These are phyloP conservation scores for Dynastes maya DNA, from an alignment of 2,888 invertebrate genomes.

Conservation along the genomic window DNA sequence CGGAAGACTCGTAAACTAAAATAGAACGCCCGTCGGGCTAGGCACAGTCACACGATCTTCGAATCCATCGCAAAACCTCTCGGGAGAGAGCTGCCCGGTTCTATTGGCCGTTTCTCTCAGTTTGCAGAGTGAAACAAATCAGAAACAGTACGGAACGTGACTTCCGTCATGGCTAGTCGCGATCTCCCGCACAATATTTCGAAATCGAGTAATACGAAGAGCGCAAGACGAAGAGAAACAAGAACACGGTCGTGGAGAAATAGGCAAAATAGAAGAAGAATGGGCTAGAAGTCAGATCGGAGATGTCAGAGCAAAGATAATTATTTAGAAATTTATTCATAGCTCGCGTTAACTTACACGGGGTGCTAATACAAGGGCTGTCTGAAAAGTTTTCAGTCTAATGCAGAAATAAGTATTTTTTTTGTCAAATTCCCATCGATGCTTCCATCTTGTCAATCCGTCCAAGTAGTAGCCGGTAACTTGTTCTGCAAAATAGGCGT, in stretches of 20 bases:
- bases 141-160: slow-evolving; percentile 23
- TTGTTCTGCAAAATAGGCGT: too few relatives aligned
- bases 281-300: not conserved
- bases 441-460: too few relatives aligned
- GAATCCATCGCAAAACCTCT: not conserved
- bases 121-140: slow-evolving; percentile 17
- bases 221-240: not conserved
- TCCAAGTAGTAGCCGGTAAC: too few relatives aligned
- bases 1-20: slow-evolving; percentile 8
- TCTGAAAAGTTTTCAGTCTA: too few relatives aligned
- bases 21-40: not conserved
- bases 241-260: slow-evolving; percentile 1
- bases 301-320: not conserved
- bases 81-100: not conserved
- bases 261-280: not conserved
- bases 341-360: not conserved
- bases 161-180: slow-evolving; percentile 18
- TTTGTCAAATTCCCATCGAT: too few relatives aligned
- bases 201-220: not conserved
- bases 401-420: too few relatives aligned
- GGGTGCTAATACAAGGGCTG: not conserved
- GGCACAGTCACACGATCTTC: not conserved
- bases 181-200: slow-evolving; percentile 21
- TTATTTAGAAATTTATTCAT: slow-evolving; percentile 22
- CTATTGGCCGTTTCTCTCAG: not conserved